These are phyloP conservation scores for Enteromius afrohamiltoni DNA, from an alignment of 2,797 vertebrate species.

Conservation along the genomic window DNA sequence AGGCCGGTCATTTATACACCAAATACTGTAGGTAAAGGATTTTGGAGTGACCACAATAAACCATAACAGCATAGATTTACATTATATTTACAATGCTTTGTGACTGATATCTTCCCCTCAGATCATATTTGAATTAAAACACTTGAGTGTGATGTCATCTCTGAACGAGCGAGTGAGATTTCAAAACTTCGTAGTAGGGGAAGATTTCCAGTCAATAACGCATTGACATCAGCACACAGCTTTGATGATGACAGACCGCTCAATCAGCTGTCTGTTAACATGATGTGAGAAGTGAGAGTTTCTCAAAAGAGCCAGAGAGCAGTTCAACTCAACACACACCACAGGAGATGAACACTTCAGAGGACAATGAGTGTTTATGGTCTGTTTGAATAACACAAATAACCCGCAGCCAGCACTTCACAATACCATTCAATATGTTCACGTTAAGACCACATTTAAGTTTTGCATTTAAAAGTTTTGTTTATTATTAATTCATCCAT, in stretches of 20 bases:
- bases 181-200: neutral
- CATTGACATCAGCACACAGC: neutral
- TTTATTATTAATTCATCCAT: neutral
- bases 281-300: neutral
- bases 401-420: neutral
- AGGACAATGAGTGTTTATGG: neutral
- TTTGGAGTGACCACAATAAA: neutral
- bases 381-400: conserved; percentile 18
- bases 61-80: neutral
- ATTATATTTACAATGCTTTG: neutral
- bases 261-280: neutral
- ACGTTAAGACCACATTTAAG: neutral
- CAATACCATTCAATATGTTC: neutral
- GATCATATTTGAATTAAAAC: neutral
- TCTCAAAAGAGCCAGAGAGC: neutral
- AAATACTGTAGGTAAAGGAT: neutral
- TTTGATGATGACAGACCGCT: conserved; percentile 2
- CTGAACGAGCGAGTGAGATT: neutral
- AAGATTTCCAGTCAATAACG: neutral
- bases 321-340: neutral
- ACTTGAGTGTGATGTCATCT: neutral
- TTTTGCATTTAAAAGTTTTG: neutral
- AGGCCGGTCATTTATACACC: too few species aligned
- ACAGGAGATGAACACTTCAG: neutral
- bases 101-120: neutral